Base-by-base conservation (phyloP, 2,113 vertebrate genomes). In the Burhinus oedicnemus region DNA sequence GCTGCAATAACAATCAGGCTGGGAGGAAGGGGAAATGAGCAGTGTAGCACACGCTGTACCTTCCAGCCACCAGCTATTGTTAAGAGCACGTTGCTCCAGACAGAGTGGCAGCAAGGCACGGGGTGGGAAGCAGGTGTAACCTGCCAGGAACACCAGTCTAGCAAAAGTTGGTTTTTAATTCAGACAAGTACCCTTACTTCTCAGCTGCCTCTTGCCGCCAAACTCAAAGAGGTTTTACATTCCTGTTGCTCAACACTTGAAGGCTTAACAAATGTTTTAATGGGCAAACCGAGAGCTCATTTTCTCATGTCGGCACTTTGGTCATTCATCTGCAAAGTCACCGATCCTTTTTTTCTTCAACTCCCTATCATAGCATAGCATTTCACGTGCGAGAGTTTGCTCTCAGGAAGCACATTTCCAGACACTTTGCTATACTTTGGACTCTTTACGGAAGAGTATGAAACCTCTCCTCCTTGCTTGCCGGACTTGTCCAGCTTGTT, bases 51-150 rank as follows among this genome's bases (percentile, higher is more conserved):
- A 97, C 0, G 6, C 93, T 97, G 98, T 97, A 97, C 97, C 96
- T 98, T 97, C 95, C 95, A 98, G 98, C 97, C 97, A 98, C 96
- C 97, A 98, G 97, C 98, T 95, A 98, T 98, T 97, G 97, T 98
- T 98, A 95, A 93, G 85, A 96, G 94, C 81, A 77, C 36, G 1
- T 61, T 93, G 93, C 97, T 96, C 96, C 97, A 97, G 97, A 96
- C 97, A 96, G 89, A 87, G 86, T 77, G 97, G 95, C 96, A 96
- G 95, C 97, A 54, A 91, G 90, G 96, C 93, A 91, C n/a, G 7
- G 93, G 85, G 94, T 93, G 96, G 95, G 94, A 97, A 97, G 94
- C 95, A 91, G 95, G 93, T 95, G 95, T 90, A 91, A 83, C 69
- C 93, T 89, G 93, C 91, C 93, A 93, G 97, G 89, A 96, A 89